Conservation (phyloP, 2,113 vertebrate genomes). For the Callaeas wilsoni region DNA sequence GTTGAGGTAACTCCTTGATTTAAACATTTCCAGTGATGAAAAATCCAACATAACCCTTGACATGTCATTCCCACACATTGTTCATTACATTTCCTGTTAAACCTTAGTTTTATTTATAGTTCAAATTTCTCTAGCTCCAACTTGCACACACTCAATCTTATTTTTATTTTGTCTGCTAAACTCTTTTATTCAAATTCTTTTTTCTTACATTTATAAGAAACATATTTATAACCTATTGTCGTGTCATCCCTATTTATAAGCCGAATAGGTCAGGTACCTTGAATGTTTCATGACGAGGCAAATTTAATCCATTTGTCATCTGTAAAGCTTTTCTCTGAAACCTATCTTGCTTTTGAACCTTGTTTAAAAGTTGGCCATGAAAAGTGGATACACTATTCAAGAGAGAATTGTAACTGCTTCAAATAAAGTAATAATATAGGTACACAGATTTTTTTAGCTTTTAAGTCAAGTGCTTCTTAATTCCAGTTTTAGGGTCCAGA, state of each 20-base stretch:
- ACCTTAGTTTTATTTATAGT: background rate
- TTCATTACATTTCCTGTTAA: background rate
- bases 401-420: background rate
- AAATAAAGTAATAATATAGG: background rate
- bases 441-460: background rate
- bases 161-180: background rate
- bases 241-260: background rate
- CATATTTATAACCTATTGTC: background rate
- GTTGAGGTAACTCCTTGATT: background rate
- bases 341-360: background rate
- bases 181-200: background rate
- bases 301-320: background rate
- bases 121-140: background rate
- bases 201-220: background rate
- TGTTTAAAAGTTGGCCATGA: background rate
- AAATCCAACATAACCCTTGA: slow-evolving; percentile 21
- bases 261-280: background rate
- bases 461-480: background rate
- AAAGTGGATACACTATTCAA: background rate
- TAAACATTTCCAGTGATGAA: slow-evolving; percentile 19
- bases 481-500: background rate
- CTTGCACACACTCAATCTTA: background rate
- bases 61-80: background rate
- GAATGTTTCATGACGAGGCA: background rate
- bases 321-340: background rate